phyloP scores from a whole-genome alignment of 2,797 vertebrate genomes.

The Fratercula arctica region DNA sequence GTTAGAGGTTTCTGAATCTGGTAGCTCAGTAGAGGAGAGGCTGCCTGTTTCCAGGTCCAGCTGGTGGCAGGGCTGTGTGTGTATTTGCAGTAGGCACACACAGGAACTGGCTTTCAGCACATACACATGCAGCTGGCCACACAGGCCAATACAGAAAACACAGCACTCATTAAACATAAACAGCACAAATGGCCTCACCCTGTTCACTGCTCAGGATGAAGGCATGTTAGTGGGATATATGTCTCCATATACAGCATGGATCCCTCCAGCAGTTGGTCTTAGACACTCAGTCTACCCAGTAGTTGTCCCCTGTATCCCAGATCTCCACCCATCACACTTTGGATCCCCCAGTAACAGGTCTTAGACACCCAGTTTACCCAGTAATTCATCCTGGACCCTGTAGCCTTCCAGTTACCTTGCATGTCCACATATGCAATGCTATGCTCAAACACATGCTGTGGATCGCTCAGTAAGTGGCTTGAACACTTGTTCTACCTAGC shows the following conservation, averaged over 20 bases:
- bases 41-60: not conserved
- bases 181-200: not conserved
- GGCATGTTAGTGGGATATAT: not conserved
- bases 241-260: not conserved
- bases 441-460: not conserved
- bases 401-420: not conserved
- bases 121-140: rapidly evolving
- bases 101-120: not conserved
- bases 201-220: not conserved
- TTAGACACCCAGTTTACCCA: not conserved
- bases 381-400: not conserved
- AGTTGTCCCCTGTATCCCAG: not conserved
- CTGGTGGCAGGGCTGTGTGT: rapidly evolving
- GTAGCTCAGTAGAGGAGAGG: not conserved
- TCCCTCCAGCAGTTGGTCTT: not conserved
- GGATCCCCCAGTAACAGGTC: not conserved
- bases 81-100: not conserved
- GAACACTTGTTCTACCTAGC: not conserved
- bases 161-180: not conserved
- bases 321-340: rapidly evolving
- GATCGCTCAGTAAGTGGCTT: not conserved
- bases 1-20: not conserved
- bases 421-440: rapidly evolving
- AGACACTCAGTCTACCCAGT: not conserved
- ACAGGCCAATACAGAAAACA: not conserved